Base-by-base conservation (phyloP, 1,140 invertebrate species). In the Drosophila virilis region DNA sequence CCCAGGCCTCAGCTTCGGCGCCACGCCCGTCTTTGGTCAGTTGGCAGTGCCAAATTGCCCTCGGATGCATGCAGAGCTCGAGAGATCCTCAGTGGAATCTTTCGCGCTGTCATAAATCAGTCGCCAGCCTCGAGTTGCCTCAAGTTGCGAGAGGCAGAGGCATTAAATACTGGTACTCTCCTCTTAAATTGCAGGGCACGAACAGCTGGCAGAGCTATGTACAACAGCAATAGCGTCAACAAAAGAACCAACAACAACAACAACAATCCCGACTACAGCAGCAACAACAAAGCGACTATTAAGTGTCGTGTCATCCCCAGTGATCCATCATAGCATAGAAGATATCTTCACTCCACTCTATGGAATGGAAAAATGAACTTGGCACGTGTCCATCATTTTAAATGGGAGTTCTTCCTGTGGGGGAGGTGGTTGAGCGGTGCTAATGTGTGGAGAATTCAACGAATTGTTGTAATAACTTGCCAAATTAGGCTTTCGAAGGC, bases 281-380 rank as follows among this genome's bases (percentile, higher is more conserved):
- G 22, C 22, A 28, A 28, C 22, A 28, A 28, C 22, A 28, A 70
- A 71, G 80, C 79, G 66, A 64, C 65, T 74, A 73, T 78, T 86
- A 88, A 84, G 82, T 88, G 83, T 83, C 78, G 83, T 88, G 83
- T 88, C 83, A 88, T 88, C 83, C 78, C 70, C 77, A 71, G 68
- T 68, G 77, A 88, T 88, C 83, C 83, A 88, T 88, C 84, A 88
- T 88, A 77, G 81, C 60, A 59, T 52, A 64, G 48, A 69, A 77
- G 73, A 78, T 65, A 45, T 71, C 70, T 61, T 67, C 52, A 32
- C 43, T 43, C 43, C 60, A 33, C 57, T 58, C 8, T 13, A 38
- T 22, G n/a, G 54, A 45, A 61, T 61, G 65, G 64, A 82, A 32
- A 66, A 80, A 88, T 88, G 74, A 82, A 77, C 79, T 80, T 86